phyloP scores from a whole-genome alignment of 2,888 invertebrate genomes.

The Anthrax anthrax region DNA sequence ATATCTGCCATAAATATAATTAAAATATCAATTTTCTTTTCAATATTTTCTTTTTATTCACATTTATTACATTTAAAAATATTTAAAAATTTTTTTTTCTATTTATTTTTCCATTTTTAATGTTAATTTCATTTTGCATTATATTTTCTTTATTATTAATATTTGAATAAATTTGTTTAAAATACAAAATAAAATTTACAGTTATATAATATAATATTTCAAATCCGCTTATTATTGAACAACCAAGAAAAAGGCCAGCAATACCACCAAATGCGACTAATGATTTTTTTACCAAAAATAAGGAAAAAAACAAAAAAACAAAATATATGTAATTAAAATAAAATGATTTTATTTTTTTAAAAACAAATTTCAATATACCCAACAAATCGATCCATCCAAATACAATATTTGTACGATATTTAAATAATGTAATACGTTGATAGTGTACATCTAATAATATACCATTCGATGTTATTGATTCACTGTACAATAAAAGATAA shows the following conservation, averaged over 20 bases:
- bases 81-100: too few species aligned
- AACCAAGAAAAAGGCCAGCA: slow-evolving; percentile 36
- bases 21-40: too few species aligned
- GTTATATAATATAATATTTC: slow-evolving; percentile 34
- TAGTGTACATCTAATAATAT: slow-evolving; percentile 31
- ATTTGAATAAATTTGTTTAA: slow-evolving; percentile 12
- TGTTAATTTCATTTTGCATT: too few species aligned
- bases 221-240: slow-evolving; percentile 34
- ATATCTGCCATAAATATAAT: too few species aligned
- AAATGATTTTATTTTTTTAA: slow-evolving; percentile 1
- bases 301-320: background rate
- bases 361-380: slow-evolving; percentile 19
- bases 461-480: background rate
- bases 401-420: slow-evolving; percentile 35
- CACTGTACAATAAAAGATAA: background rate
- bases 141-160: too few species aligned
- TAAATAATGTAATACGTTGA: slow-evolving; percentile 31
- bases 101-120: too few species aligned
- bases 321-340: background rate
- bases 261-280: slow-evolving; percentile 36
- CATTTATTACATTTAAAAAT: too few species aligned
- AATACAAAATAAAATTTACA: slow-evolving; percentile 22
- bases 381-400: slow-evolving; percentile 36
- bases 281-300: slow-evolving; percentile 4
- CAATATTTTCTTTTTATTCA: too few species aligned